A percentile compares a stretch with the other conserved stretches of the same genome.
These are phyloP conservation scores for Etheostoma nigrum DNA, from an alignment of 2,797 vertebrate genomes.

Conservation along the genomic window DNA sequence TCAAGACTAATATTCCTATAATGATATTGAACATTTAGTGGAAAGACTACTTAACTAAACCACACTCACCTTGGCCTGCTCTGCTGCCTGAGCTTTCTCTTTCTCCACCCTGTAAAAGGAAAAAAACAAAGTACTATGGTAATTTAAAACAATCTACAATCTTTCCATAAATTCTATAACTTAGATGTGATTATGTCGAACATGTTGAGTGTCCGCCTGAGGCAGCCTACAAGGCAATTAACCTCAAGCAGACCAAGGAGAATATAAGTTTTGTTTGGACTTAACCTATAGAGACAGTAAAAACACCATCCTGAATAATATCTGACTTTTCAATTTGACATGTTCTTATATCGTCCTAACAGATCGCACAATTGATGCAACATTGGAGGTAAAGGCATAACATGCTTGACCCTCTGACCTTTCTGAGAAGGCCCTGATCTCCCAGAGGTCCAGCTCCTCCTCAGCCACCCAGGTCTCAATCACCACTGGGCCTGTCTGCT, in stretches of 20 bases:
- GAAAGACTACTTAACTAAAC: background rate
- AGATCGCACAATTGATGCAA: background rate
- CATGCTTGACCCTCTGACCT: slow-evolving; percentile 82
- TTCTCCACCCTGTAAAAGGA: slow-evolving; percentile 91
- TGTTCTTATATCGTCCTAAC: background rate
- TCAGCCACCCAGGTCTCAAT: slow-evolving; percentile 98
- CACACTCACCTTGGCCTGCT: slow-evolving; percentile 93
- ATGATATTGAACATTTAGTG: background rate
- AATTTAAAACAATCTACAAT: background rate
- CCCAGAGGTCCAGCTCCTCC: slow-evolving; percentile 97
- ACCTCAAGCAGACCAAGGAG: background rate
- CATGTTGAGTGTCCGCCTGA: background rate
- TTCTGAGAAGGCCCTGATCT: slow-evolving; percentile 98
- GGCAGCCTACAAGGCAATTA: background rate
- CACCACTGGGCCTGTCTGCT: slow-evolving; percentile 96
- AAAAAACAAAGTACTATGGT: background rate
- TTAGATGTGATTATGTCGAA: background rate
- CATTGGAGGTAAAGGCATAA: background rate
- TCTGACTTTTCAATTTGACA: background rate
- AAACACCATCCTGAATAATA: background rate
- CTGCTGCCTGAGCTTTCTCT: slow-evolving; percentile 96
- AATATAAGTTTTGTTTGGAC: background rate
- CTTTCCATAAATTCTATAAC: background rate
- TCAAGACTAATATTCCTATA: background rate
- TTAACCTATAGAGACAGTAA: background rate